These are phyloP conservation scores for Henicopernis longicauda DNA, from an alignment of 2,113 vertebrate genomes.

Conservation along the genomic window DNA sequence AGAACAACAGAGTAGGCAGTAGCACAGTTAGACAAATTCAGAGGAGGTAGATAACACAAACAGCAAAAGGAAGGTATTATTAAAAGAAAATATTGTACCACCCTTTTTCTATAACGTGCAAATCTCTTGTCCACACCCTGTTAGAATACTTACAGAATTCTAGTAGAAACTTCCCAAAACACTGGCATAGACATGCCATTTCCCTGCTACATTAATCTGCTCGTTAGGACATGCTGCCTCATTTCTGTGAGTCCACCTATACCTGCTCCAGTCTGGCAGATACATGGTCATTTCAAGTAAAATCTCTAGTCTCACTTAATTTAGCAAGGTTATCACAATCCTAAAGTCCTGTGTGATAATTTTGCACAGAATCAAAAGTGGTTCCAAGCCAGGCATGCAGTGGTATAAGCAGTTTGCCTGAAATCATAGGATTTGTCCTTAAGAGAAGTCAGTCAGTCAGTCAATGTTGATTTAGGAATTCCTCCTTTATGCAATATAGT, in stretches of 20 bases:
- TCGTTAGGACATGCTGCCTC: neutral
- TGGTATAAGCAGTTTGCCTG: neutral
- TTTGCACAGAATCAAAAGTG: neutral
- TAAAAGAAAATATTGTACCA: neutral
- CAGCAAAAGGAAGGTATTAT: neutral
- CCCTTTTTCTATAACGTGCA: neutral
- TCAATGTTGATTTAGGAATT: neutral
- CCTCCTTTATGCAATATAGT: neutral
- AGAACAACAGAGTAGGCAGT: neutral
- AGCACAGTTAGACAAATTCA: neutral
- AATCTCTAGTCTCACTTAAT: neutral
- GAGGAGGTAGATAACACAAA: neutral
- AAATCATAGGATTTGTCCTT: neutral
- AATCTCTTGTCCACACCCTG: neutral
- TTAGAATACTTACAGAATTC: neutral
- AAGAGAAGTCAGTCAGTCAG: neutral
- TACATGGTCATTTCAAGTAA: rapidly evolving
- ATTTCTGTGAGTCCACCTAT: neutral
- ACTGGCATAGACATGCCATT: neutral
- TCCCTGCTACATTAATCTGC: neutral
- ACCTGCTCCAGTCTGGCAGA: neutral
- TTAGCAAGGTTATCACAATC: neutral
- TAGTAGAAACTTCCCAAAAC: neutral
- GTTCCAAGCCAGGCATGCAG: neutral
- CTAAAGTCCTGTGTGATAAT: neutral